phyloP scores from a whole-genome alignment of 2,797 vertebrate genomes.

The Chelmon rostratus region DNA sequence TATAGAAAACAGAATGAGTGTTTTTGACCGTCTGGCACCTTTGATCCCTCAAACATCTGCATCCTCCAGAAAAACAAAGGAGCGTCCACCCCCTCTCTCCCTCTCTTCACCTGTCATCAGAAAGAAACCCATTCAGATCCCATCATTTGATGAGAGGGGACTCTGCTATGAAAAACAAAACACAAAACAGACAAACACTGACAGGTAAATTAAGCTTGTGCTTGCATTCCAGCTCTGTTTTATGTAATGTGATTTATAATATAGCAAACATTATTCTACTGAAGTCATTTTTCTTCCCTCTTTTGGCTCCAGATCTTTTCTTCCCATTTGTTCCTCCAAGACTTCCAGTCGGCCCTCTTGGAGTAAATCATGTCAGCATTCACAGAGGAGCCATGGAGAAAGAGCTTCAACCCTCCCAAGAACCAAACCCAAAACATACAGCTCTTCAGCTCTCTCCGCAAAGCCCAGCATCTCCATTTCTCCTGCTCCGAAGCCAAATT shows the following conservation, averaged over 20 bases:
- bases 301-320: slow-evolving; percentile 55
- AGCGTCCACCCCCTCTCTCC: slow-evolving; percentile 64
- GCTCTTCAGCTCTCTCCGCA: slow-evolving; percentile 41
- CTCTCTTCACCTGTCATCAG: slow-evolving; percentile 84
- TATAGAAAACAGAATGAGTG: slow-evolving; percentile 74
- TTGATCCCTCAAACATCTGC: slow-evolving; percentile 60
- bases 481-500: slow-evolving; percentile 57
- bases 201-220: slow-evolving; percentile 68
- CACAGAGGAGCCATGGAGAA: slow-evolving; percentile 50
- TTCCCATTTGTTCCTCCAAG: slow-evolving; percentile 51
- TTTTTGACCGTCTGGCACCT: slow-evolving; percentile 64
- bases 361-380: slow-evolving; percentile 47
- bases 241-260: slow-evolving; percentile 5
- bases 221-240: slow-evolving; percentile 1
- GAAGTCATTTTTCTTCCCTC: neutral
- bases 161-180: slow-evolving; percentile 54
- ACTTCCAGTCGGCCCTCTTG: slow-evolving; percentile 26
- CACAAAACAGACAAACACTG: slow-evolving; percentile 34
- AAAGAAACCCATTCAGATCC: slow-evolving; percentile 84
- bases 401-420: slow-evolving; percentile 70
- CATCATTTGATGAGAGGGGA: slow-evolving; percentile 79
- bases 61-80: slow-evolving; percentile 60
- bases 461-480: slow-evolving; percentile 58
- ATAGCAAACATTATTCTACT: neutral
- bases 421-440: slow-evolving; percentile 57